These are phyloP conservation scores for Drosophila subobscura DNA, from an alignment of 1,140 invertebrate species.

Conservation along the genomic window DNA sequence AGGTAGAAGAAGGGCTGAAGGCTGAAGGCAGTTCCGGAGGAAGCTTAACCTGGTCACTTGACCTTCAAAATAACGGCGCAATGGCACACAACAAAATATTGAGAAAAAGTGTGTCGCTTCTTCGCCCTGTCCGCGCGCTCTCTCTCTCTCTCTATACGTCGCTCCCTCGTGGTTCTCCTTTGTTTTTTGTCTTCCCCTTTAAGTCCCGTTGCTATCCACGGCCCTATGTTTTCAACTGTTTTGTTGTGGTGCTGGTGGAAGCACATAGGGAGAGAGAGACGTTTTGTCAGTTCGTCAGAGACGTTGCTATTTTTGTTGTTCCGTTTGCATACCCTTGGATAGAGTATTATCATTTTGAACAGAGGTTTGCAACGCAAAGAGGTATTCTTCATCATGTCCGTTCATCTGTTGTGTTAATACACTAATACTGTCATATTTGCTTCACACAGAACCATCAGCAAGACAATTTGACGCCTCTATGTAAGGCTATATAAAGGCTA, in stretches of 20 bases:
- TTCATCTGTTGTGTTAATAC: too few species aligned
- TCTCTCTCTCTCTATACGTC: slow-evolving; percentile 12
- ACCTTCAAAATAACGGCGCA: slow-evolving; percentile 76
- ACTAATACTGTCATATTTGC: background rate
- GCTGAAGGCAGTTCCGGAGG: slow-evolving; percentile 36
- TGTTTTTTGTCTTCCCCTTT: slow-evolving; percentile 33
- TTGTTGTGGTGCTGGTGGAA: slow-evolving; percentile 1
- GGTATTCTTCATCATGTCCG: too few species aligned
- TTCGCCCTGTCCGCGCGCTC: too few species aligned
- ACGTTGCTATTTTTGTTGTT: slow-evolving; percentile 47
- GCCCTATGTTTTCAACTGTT: slow-evolving; percentile 25
- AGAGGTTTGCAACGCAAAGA: too few species aligned
- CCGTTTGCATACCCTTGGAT: too few species aligned
- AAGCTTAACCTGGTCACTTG: slow-evolving; percentile 54
- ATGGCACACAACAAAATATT: slow-evolving; percentile 50
- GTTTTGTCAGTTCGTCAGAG: slow-evolving; percentile 56
- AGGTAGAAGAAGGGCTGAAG: slow-evolving; percentile 2
- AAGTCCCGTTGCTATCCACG: slow-evolving; percentile 27
- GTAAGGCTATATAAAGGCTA: too few species aligned
- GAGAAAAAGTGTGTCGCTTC: slow-evolving; percentile 54
- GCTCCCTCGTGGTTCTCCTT: slow-evolving; percentile 40
- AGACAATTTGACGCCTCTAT: too few species aligned
- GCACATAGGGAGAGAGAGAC: slow-evolving; percentile 12
- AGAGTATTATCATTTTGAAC: too few species aligned
- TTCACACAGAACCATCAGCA: too few species aligned